Evolutionary conservation across 2,113 vertebrate genomes (phyloP).

Genomic region (Recurvirostra avosetta): DNA sequence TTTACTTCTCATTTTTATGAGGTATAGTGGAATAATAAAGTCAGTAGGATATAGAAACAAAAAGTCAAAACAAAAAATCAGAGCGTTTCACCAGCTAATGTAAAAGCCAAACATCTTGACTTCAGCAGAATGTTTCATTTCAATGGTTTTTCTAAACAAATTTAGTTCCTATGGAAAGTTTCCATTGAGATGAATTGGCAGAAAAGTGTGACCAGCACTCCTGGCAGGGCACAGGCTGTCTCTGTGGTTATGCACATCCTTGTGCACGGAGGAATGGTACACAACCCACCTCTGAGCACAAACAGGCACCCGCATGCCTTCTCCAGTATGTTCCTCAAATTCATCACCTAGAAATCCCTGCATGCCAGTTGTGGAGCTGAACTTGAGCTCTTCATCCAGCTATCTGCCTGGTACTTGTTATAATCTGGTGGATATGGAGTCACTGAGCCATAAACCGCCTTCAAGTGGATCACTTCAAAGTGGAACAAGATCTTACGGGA

Average conservation of each 20-base stretch:
- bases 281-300: not conserved
- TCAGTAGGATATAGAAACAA: conserved; percentile 47
- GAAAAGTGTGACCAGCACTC: not conserved
- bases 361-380: not conserved
- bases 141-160: conserved; percentile 50
- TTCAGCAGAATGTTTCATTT: conserved; percentile 48
- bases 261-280: not conserved
- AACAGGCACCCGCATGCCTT: not conserved
- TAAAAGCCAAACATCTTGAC: conserved; percentile 47
- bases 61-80: conserved; percentile 49
- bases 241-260: not conserved
- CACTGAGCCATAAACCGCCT: not conserved
- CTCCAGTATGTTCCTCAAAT: not conserved
- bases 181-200: conserved; percentile 35
- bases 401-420: not conserved
- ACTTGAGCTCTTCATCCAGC: not conserved
- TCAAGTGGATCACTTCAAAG: not conserved
- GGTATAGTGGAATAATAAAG: conserved; percentile 29
- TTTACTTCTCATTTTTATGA: conserved; percentile 29
- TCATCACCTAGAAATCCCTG: not conserved
- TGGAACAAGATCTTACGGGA: not conserved
- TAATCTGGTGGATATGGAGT: not conserved
- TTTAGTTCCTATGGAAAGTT: conserved; percentile 30
- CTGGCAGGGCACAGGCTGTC: not conserved
- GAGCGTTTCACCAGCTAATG: conserved; percentile 5